Percentiles rank a stretch among this genome's conserved stretches.
Conservation (phyloP, 2,888 invertebrate species). For the Omphaloscelis lunosa region DNA sequence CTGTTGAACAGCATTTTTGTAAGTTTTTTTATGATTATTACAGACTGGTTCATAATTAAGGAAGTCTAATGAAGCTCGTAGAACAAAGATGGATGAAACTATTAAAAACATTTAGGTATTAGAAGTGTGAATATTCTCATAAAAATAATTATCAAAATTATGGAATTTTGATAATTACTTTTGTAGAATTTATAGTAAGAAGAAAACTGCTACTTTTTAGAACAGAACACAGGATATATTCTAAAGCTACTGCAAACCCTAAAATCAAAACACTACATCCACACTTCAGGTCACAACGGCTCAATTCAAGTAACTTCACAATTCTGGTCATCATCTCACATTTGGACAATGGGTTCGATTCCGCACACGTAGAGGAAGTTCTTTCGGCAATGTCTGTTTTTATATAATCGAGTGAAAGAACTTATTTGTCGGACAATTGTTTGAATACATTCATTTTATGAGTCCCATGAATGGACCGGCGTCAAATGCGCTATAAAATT, state of each 20-base stretch:
- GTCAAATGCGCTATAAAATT: slow-evolving; percentile 41
- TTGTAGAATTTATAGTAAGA: not conserved
- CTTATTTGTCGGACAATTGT: slow-evolving; percentile 59
- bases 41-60: not conserved
- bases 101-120: not conserved
- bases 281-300: slow-evolving; percentile 47
- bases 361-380: slow-evolving; percentile 74
- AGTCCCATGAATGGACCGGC: slow-evolving; percentile 39
- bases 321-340: slow-evolving; percentile 64
- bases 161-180: too few relatives aligned
- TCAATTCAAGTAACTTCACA: slow-evolving; percentile 61
- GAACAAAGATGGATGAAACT: not conserved
- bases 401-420: slow-evolving; percentile 60
- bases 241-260: slow-evolving; percentile 47
- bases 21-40: not conserved
- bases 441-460: slow-evolving; percentile 44
- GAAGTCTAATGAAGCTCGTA: not conserved
- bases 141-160: too few relatives aligned
- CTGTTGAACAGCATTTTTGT: not conserved
- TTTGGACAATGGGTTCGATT: slow-evolving; percentile 68
- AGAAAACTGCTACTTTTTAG: not conserved
- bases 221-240: not conserved
- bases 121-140: not conserved
- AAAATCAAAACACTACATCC: slow-evolving; percentile 20
- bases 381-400: slow-evolving; percentile 61